Evolutionary conservation across 2,797 vertebrate genomes (phyloP).

Genomic region (Urocyon cinereoargenteus): DNA sequence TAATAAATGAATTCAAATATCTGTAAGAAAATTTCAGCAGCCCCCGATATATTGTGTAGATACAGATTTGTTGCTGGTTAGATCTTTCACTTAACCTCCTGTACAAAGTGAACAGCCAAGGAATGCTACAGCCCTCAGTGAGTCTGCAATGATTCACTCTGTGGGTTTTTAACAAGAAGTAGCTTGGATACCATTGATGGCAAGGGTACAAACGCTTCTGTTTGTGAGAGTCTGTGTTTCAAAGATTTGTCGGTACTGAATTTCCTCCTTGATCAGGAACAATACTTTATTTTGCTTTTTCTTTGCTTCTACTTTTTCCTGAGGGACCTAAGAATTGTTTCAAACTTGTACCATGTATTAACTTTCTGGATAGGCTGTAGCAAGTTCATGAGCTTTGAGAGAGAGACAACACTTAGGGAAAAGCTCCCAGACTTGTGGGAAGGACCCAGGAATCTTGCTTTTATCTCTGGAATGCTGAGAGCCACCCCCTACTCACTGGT

Average conservation of each 20-base stretch:
- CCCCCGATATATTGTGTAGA: not conserved
- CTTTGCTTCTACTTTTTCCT: not conserved
- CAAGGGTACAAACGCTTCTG: not conserved
- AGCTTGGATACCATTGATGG: not conserved
- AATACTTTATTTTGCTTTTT: conserved; percentile 51
- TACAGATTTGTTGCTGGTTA: not conserved
- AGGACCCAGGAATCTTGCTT: not conserved
- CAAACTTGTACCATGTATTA: not conserved
- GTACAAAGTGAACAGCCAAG: not conserved
- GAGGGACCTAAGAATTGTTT: conserved; percentile 20
- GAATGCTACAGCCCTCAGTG: not conserved
- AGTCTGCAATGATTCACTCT: not conserved
- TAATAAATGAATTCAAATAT: not conserved
- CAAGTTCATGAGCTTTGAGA: not conserved
- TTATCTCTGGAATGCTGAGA: not conserved
- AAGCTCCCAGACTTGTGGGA: not conserved
- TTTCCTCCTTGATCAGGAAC: not conserved
- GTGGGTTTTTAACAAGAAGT: not conserved
- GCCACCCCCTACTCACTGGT: not conserved
- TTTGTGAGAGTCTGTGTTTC: not conserved
- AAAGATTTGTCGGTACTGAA: not conserved
- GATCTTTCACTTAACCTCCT: not conserved
- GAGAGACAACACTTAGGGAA: not conserved
- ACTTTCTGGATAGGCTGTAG: not conserved
- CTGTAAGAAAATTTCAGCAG: not conserved